Evolutionary conservation across 2,113 vertebrate species (phyloP), one percentile per base, ranked within the genome.

Genomic region (Mugil cephalus): DNA sequence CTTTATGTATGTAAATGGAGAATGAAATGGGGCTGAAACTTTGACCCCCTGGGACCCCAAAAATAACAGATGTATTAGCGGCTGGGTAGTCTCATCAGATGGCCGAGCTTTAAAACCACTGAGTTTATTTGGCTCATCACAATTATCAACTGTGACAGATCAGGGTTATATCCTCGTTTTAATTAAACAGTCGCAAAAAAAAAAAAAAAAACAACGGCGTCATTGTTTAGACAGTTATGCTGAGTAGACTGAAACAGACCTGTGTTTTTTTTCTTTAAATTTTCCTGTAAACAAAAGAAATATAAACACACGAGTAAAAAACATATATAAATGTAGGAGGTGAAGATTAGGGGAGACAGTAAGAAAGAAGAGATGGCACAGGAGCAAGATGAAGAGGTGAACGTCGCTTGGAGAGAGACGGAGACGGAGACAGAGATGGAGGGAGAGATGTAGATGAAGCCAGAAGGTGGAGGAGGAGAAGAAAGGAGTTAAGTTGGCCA

Each of bases 401-500:
- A 69, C 64, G 64, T 72, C 68, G 56, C 54, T 64, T 34, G n/a
- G 24, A 30, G 24, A 30, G 24, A 30, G 24, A 30, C 3, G 5
- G 24, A 52, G 19, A 75, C 36, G 70, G 67, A 53, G 51, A 81
- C 12, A 30, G 52, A 79, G 80, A 80, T 83, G 56, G 75, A 81
- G 71, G 55, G 67, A 79, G 65, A 76, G 83, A 80, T 83, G 82
- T 80, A 83, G 87, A 89, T 75, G 67, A 71, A 88, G 70, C 78
- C 86, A 89, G 86, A 87, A 82, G 86, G 88, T 79, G 76, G 89
- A 86, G 74, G 81, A 87, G 90, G 80, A 88, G 67, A 77, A 82
- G 87, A 89, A 89, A 88, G 80, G 92, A 87, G 90, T 90, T 91
- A 89, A 93, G 89, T 90, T 79, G 72, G 77, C 86, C 89, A 94